Base-by-base conservation (phyloP, 2,888 invertebrate species). In the Ectemnius lituratus region DNA sequence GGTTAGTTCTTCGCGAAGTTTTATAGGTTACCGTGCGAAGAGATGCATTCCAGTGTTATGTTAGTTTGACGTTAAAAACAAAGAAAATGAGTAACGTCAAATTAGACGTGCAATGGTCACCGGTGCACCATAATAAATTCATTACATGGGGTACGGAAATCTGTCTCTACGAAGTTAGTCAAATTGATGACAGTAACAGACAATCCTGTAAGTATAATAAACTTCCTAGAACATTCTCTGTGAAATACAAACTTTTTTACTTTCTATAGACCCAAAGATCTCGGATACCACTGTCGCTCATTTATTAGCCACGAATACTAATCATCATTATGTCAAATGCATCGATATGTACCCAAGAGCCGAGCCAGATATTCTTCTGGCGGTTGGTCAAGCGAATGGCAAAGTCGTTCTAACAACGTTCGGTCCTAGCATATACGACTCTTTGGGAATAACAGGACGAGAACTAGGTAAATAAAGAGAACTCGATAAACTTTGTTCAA, bases 121-220 rank as follows among this genome's bases (percentile, higher is more conserved):
- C 97, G 0, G 93, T 94, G 68, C 92, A 93, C 80, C 91, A 92
- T 2, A 94, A 97, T 86, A 96, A 96, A 88, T 98, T 98, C 88
- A 94, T 98, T 79, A 95, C 97, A 63, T 97, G 97, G 96, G 97
- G 97, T 57, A 95, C 97, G 67, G 97, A 98, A 88, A 95, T 98
- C 88, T 95, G 94, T 90, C 92, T 98, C 64, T 98, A 97, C 89
- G 96, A 97, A 92, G 94, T 96, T 27, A 92, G 93, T 79, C 92
- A 93, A 57, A 90, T 93, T 46, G 93, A 93, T 89, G 94, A 95
- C 82, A 92, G 92, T 60, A 91, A 92, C 45, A 87, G 89, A 73
- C 89, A 92, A 23, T 88, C 90, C 20, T 89, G 91, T 91, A 81
- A 88, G 91, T 86, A 73, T 62, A 0, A 0, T 14, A 16, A 52